Evolutionary conservation across 2,113 vertebrate species (phyloP).

Genomic region (Triplophysa siluroides): DNA sequence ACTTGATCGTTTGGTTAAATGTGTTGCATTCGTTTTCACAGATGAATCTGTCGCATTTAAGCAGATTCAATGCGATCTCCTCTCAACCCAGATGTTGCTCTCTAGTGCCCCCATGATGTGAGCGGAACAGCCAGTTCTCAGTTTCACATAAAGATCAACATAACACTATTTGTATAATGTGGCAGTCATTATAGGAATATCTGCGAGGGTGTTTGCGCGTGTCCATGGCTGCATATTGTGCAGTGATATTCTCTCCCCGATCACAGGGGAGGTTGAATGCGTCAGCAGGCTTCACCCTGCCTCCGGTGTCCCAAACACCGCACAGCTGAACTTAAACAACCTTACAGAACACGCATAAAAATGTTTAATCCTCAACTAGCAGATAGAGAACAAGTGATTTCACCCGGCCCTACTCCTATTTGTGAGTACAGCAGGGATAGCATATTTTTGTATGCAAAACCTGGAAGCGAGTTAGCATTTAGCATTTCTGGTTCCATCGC

Average conservation of each 20-base stretch:
- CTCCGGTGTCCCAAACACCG: constrained; percentile 50
- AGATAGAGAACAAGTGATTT: background rate
- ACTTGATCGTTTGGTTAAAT: background rate
- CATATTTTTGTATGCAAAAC: too few relatives aligned
- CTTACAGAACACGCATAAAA: constrained; percentile 49
- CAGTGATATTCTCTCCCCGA: constrained; percentile 69
- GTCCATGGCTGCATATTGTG: constrained; percentile 59
- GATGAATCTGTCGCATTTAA: background rate
- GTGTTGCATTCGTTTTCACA: background rate
- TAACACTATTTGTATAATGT: constrained; percentile 9
- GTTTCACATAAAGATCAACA: constrained; percentile 13
- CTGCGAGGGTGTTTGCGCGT: constrained; percentile 45
- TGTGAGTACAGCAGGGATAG: too few relatives aligned
- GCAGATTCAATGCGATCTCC: background rate
- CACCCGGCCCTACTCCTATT: background rate
- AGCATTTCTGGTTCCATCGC: too few relatives aligned
- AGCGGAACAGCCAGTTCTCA: background rate
- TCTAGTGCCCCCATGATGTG: background rate
- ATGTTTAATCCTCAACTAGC: background rate
- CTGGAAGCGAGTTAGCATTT: too few relatives aligned
- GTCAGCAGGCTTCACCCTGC: constrained; percentile 61
- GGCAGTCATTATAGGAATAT: constrained; percentile 14
- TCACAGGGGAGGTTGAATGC: constrained; percentile 62
- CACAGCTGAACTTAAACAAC: constrained; percentile 55
- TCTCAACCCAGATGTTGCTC: background rate